Conservation (phyloP, 2,797 vertebrate species). For the Loriculus beryllinus region DNA sequence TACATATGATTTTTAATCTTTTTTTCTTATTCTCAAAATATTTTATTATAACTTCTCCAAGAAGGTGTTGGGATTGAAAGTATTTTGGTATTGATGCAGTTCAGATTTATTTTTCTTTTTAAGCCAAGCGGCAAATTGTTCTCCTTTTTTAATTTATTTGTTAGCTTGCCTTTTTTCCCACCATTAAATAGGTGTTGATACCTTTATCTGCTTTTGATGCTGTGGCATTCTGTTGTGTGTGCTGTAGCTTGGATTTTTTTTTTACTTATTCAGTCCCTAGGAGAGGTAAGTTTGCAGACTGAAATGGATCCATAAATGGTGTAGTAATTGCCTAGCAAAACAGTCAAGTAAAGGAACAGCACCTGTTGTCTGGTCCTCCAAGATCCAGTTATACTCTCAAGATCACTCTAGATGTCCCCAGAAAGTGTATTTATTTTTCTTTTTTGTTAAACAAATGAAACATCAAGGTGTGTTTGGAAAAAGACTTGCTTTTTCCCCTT, state of each 20-base stretch:
- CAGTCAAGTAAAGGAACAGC: neutral
- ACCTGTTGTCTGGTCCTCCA: neutral
- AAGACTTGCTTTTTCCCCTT: neutral
- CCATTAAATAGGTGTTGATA: neutral
- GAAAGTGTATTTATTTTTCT: neutral
- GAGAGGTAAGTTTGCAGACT: neutral
- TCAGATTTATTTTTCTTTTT: neutral
- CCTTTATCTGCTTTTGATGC: neutral
- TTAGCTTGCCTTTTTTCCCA: neutral
- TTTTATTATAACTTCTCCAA: neutral
- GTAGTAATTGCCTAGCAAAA: neutral
- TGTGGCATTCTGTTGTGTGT: neutral
- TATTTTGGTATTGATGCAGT: neutral
- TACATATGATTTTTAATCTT: neutral
- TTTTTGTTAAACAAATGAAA: neutral
- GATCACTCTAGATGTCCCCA: neutral
- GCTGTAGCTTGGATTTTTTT: accelerated
- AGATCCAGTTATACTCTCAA: neutral
- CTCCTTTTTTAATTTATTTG: neutral
- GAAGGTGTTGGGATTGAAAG: neutral
- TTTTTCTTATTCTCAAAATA: neutral
- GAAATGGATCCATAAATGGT: neutral
- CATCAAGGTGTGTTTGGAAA: neutral
- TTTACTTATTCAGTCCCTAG: neutral
- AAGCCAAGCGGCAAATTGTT: neutral